Evolutionary conservation across 2,797 vertebrate genomes (phyloP), one percentile per base, ranked within the genome.

Genomic region (Dendrocincla fuliginosa): DNA sequence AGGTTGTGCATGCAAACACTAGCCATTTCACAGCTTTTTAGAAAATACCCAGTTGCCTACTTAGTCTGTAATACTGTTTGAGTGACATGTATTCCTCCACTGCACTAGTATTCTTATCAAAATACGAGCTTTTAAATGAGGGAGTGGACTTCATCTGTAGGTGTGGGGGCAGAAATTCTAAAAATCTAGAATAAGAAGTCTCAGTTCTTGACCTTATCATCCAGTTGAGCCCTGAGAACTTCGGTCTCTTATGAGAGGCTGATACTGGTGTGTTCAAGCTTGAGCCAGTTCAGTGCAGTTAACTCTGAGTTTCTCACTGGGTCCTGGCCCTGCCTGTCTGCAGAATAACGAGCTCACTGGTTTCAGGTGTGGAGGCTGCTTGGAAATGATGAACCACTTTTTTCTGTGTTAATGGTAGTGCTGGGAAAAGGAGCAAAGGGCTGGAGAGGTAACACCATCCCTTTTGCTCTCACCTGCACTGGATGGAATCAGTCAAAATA

Each of bases 281-380:
- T 18, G 55, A 81, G 67, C 27, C 42, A 63, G 67, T 64, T 73
- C 68, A 96, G 81, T 60, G 47, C 77, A 50, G 39, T 71, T 87
- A 78, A 84, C 50, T 60, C 60, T 15, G 35, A 77, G 47, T 68
- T 87, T 80, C 59, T 55, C 73, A 5, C 57, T 25, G 10, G 67
- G 59, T 69, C 19, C 1, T 57, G 53, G 27, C 55, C 47, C 46
- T 75, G 41, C 20, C 52, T 77, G 33, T 60, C 68, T 77, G 23
- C 33, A 70, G 35, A 32, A 33, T 65, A 13, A 44, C 47, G 76
- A 50, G 27, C 30, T 61, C 65, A 65, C n/a, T 5, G 11, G 15
- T 57, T 84, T n/a, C 35, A 39, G 56, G 28, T 24, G 32, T n/a
- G 42, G 28, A 39, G 25, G 27, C 6, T 16, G 2, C 65, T 57